Conservation (phyloP, 2,113 vertebrate species). For the Bujurquina vittata region DNA sequence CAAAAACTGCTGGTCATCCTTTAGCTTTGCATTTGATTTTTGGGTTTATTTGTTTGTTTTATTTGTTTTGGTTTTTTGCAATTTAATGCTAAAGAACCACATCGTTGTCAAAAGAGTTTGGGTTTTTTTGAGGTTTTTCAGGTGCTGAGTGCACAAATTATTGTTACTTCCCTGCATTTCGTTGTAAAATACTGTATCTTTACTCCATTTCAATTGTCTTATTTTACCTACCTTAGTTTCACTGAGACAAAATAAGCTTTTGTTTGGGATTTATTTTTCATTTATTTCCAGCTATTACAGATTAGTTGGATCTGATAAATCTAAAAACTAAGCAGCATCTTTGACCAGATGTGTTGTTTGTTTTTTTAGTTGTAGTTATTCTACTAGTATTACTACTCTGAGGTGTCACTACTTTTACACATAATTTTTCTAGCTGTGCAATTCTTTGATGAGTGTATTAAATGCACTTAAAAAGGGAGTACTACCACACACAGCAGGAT, state of each 20-base stretch:
- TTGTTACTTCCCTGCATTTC: background rate
- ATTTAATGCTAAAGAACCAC: no score
- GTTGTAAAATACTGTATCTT: no score
- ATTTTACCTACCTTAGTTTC: no score
- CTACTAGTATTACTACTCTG: background rate
- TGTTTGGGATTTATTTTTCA: background rate
- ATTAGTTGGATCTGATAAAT: no score
- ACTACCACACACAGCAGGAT: conserved; percentile 38
- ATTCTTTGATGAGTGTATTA: background rate
- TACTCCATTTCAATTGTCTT: no score
- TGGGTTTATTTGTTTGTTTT: no score
- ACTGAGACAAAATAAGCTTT: background rate
- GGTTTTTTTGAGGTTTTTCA: background rate
- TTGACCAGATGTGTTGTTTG: no score
- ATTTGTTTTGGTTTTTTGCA: no score
- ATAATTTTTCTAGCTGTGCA: background rate
- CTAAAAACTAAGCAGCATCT: no score
- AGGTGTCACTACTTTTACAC: background rate
- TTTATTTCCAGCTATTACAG: no score
- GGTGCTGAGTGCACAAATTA: background rate
- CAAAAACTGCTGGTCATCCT: accelerated
- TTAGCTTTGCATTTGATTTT: no score
- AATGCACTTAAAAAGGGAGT: background rate
- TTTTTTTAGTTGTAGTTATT: background rate
- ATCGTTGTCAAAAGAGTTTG: no score